Evolutionary conservation across 2,113 vertebrate species (phyloP), one percentile per base, ranked within the genome.

Genomic region (Chloebia gouldiae): DNA sequence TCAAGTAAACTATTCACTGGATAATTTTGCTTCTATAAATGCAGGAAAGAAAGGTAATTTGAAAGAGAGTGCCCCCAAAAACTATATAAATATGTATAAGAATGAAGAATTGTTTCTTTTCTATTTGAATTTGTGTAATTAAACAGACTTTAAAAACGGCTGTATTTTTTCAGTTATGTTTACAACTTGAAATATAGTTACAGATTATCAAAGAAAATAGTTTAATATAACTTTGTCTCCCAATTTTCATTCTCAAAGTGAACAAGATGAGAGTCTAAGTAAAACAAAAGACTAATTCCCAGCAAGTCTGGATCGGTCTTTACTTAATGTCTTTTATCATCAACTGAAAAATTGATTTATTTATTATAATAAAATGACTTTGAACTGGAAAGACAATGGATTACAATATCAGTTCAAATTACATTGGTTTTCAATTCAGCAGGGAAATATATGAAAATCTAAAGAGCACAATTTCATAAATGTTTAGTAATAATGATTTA

Each of bases 71-170:
- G 7, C 68, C 50, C 70, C 31, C 72, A 86, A 82, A 61, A 22
- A 39, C 0, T 2, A 6, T 72, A 19, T 51, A 24, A 54, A 5
- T 45, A 31, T 25, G 10, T 37, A 27, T 73, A 45, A 44, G 75
- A 57, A 44, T 42, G 20, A 60, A 45, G 9, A 92, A 60, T 23
- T 14, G 0, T 1, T 56, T 81, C 2, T 40, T 73, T 76, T 27
- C n/a, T 53, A 15, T 73, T 65, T 61, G 18, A 84, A 77, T 81
- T 59, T 81, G 7, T 10, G 23, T 47, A 72, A 87, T 30, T 65
- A 64, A 91, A 40, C 3, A 63, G 11, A 50, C 5, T 83, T 54
- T 47, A 2, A 64, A 72, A 63, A 24, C 0, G 0, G 3, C 8
- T 63, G 10, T 53, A 15, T 33, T 51, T 60, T 86, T 71, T 53